Conservation (phyloP, 2,888 invertebrate genomes). For the Lasioglossum lativentre region DNA sequence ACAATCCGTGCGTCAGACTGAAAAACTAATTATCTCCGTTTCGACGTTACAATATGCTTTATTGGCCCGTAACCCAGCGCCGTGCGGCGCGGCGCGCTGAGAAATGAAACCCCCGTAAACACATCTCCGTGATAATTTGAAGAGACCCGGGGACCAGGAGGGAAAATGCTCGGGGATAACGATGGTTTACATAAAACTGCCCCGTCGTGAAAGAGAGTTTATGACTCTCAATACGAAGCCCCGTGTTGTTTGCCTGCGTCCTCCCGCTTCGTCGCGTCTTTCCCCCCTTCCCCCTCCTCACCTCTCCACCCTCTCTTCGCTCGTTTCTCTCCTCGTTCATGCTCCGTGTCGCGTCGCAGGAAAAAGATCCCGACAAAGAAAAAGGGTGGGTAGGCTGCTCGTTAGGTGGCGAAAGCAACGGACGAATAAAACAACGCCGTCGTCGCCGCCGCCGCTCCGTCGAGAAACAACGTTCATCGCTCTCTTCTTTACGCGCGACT, state of each 20-base stretch:
- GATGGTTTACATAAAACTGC: slow-evolving; percentile 57
- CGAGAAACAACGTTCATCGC: slow-evolving; percentile 54
- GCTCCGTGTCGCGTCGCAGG: slow-evolving; percentile 4
- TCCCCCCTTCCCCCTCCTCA: neutral
- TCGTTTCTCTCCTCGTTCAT: neutral
- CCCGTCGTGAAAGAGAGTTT: slow-evolving; percentile 37
- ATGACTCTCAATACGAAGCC: slow-evolving; percentile 44
- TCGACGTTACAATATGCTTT: neutral
- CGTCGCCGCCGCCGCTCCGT: neutral
- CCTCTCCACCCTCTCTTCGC: neutral
- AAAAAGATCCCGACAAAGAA: slow-evolving; percentile 59
- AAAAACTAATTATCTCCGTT: slow-evolving; percentile 14
- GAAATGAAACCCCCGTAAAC: slow-evolving; percentile 19
- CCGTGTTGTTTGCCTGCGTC: slow-evolving; percentile 38
- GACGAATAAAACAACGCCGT: slow-evolving; percentile 46
- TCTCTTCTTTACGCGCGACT: slow-evolving; percentile 61
- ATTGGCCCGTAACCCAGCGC: neutral
- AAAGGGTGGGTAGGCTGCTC: slow-evolving; percentile 63
- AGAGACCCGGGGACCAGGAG: slow-evolving; percentile 9
- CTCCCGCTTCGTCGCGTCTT: slow-evolving; percentile 18
- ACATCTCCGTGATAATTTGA: slow-evolving; percentile 50
- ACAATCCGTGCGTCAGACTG: neutral
- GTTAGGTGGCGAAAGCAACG: slow-evolving; percentile 66
- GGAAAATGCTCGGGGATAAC: slow-evolving; percentile 55
- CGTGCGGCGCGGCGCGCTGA: too few relatives aligned